Conservation (phyloP, 2,113 vertebrate genomes). For the Coregonus clupeaformis region DNA sequence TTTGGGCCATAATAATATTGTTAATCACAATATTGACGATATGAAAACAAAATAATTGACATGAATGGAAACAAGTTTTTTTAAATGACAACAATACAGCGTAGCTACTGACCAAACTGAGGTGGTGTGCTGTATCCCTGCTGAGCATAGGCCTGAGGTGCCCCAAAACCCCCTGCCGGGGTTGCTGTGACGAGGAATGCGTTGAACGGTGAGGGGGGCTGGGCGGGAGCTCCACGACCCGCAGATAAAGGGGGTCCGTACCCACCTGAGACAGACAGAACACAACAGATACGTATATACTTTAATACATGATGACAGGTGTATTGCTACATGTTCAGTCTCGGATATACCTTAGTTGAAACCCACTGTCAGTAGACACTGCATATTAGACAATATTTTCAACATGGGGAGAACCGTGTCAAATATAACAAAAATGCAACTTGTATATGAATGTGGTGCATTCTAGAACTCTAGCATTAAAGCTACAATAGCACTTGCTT, state of each 20-base stretch:
- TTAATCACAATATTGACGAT: too few relatives aligned
- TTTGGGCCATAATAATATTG: too few relatives aligned
- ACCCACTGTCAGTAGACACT: too few relatives aligned
- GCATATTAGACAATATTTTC: too few relatives aligned
- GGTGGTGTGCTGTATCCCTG: conserved; percentile 92
- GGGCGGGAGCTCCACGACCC: conserved; percentile 85
- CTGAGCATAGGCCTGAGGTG: conserved; percentile 93
- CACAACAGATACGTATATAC: not conserved
- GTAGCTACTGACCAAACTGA: conserved; percentile 87
- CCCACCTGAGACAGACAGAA: conserved; percentile 74
- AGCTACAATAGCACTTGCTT: too few relatives aligned
- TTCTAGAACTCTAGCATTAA: too few relatives aligned
- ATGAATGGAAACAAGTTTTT: too few relatives aligned
- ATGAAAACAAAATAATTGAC: too few relatives aligned
- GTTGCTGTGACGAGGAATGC: conserved; percentile 89
- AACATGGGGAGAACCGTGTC: too few relatives aligned
- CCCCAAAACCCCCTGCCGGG: conserved; percentile 90
- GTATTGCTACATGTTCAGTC: not conserved
- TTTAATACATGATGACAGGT: not conserved
- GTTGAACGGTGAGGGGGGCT: conserved; percentile 90
- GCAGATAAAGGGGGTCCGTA: conserved; percentile 89
- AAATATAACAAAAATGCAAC: too few relatives aligned
- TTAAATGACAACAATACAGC: not conserved
- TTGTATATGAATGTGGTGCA: too few relatives aligned
- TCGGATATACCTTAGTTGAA: conserved; percentile 11